These are phyloP conservation scores for Lissocephala sabroskyi DNA, from an alignment of 2,888 invertebrate species.

Conservation along the genomic window DNA sequence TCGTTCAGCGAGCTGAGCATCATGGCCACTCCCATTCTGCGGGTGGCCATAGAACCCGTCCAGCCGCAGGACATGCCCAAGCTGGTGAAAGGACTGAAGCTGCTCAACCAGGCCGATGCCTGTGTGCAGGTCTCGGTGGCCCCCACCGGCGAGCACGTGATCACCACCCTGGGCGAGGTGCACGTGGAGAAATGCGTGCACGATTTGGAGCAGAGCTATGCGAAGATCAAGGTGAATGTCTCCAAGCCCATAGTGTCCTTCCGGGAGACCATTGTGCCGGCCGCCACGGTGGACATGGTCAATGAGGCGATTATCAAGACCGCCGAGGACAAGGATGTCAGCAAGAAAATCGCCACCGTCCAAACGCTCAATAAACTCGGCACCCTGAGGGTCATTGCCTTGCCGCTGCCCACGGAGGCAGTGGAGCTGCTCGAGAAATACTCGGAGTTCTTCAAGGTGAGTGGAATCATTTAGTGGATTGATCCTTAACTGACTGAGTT, in stretches of 20 bases:
- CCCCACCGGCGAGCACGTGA: conserved; percentile 95
- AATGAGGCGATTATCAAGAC: conserved; percentile 85
- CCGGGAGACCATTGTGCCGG: conserved; percentile 90
- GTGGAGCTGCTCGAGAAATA: conserved; percentile 82
- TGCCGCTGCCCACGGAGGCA: conserved; percentile 82
- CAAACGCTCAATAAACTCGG: conserved; percentile 83
- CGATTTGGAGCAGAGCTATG: conserved; percentile 88
- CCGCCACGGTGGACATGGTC: conserved; percentile 87
- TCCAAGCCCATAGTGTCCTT: conserved; percentile 98
- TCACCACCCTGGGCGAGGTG: conserved; percentile 96
- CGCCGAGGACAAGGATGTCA: conserved; percentile 71
- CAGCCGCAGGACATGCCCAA: conserved; percentile 85
- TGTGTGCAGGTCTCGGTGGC: conserved; percentile 92
- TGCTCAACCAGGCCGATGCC: conserved; percentile 92
- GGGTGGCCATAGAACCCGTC: conserved; percentile 93
- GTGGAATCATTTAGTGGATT: too few species aligned
- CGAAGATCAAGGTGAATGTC: conserved; percentile 88
- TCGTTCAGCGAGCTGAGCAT: conserved; percentile 88
- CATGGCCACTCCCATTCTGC: conserved; percentile 88
- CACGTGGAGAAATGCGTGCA: conserved; percentile 96
- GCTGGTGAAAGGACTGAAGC: conserved; percentile 82
- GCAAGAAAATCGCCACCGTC: conserved; percentile 75
- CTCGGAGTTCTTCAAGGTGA: conserved; percentile 79
- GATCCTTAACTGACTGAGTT: background rate
- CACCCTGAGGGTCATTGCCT: conserved; percentile 81